Percentiles rank a stretch among this genome's conserved stretches.
phyloP scores from a whole-genome alignment of 2,797 vertebrate genomes.

The Alcedo quadribrachys region DNA sequence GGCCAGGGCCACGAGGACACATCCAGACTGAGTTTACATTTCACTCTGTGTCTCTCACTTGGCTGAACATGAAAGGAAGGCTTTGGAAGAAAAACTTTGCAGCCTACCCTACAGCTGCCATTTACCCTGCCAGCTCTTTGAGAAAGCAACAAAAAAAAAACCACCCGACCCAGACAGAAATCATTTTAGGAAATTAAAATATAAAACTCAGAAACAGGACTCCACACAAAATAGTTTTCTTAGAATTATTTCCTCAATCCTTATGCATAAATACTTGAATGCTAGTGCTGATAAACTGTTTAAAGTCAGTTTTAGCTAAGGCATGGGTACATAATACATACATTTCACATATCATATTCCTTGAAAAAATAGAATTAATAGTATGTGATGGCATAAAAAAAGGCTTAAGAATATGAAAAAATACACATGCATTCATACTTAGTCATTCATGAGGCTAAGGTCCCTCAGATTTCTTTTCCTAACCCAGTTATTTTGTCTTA shows the following conservation, averaged over 20 bases:
- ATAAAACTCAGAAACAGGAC: background rate
- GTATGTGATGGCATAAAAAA: background rate
- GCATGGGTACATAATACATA: background rate
- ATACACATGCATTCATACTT: background rate
- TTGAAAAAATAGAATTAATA: background rate
- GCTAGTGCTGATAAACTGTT: background rate
- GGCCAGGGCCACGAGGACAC: background rate
- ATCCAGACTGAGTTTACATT: slow-evolving; percentile 59
- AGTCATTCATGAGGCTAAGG: background rate
- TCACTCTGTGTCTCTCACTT: slow-evolving; percentile 72
- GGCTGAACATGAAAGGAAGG: slow-evolving; percentile 81
- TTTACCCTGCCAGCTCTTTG: slow-evolving; percentile 66
- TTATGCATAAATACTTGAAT: background rate
- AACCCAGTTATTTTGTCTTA: background rate
- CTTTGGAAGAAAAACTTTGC: slow-evolving; percentile 55
- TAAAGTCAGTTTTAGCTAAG: background rate
- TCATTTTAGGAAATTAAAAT: background rate
- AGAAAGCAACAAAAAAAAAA: background rate
- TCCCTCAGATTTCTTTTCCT: background rate
- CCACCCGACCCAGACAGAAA: background rate
- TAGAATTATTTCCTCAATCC: background rate
- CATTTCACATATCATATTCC: background rate
- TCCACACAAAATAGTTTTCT: background rate
- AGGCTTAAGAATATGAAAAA: background rate
- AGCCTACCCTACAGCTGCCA: slow-evolving; percentile 76